phyloP scores from a whole-genome alignment of 2,797 vertebrate genomes.

The Sarcophilus harrisii region DNA sequence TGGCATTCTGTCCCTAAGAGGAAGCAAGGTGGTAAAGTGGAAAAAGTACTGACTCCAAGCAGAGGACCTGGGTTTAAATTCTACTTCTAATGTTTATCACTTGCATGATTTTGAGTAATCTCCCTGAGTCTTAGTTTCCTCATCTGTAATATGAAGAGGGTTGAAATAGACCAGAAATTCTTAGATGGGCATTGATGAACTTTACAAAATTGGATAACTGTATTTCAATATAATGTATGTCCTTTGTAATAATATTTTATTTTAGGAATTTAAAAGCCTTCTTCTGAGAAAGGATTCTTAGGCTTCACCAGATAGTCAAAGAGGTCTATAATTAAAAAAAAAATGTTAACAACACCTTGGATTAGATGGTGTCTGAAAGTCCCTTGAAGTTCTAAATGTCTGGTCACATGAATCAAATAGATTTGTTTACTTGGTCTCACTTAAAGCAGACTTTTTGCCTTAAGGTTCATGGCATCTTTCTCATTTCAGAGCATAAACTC shows the following conservation, averaged over 20 bases:
- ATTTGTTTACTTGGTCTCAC: neutral
- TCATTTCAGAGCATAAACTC: neutral
- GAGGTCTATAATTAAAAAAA: neutral
- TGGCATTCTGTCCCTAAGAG: neutral
- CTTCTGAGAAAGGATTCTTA: neutral
- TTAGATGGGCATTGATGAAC: neutral
- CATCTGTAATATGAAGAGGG: neutral
- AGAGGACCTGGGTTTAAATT: neutral
- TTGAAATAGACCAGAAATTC: neutral
- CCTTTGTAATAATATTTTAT: neutral
- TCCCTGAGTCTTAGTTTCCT: neutral
- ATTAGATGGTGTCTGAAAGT: neutral
- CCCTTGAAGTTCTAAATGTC: neutral
- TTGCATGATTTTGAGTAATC: neutral
- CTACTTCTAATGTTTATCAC: neutral
- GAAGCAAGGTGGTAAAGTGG: neutral
- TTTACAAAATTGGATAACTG: neutral
- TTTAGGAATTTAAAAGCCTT: neutral
- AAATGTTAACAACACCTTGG: neutral
- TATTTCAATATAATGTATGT: neutral
- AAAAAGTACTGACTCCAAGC: neutral
- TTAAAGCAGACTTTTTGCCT: neutral
- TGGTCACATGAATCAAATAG: neutral
- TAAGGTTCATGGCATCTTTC: slow-evolving; percentile 6
- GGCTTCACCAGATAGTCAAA: neutral